Conservation (phyloP, 30 jellyfish, hydroid and myxozoan species). For the Turritopsis dohrnii region DNA sequence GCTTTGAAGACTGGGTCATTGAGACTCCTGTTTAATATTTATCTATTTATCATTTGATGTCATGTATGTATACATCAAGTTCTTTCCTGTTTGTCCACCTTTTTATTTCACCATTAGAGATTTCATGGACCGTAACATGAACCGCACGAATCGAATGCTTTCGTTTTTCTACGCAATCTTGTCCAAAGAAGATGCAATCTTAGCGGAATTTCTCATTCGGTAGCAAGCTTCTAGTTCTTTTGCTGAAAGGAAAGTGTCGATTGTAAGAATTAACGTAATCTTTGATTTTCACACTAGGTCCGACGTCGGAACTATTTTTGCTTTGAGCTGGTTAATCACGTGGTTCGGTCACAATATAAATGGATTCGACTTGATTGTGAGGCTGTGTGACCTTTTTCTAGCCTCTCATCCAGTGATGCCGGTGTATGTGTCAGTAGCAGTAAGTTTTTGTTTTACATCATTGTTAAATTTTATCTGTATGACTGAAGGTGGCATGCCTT, state of each 20-base stretch:
- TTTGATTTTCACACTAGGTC: slow-evolving; percentile 45
- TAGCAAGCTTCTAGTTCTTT: neutral
- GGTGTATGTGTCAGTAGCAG: slow-evolving; percentile 80
- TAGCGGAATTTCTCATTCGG: slow-evolving; percentile 61
- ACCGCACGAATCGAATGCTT: slow-evolving; percentile 71
- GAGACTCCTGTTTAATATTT: no score
- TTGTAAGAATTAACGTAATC: neutral
- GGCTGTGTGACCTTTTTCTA: slow-evolving; percentile 81
- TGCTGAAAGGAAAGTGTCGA: no score
- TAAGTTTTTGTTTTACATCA: slow-evolving; percentile 9
- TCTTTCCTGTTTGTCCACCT: neutral
- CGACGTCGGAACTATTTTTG: slow-evolving; percentile 91
- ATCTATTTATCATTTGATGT: neutral
- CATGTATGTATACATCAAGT: no score
- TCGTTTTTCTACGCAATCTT: slow-evolving; percentile 60
- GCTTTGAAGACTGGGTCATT: no score
- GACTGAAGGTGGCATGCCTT: no score
- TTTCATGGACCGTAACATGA: slow-evolving; percentile 87
- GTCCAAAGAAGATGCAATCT: slow-evolving; percentile 32
- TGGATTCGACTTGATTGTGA: slow-evolving; percentile 63
- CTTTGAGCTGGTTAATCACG: slow-evolving; percentile 95
- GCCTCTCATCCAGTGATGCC: slow-evolving; percentile 95
- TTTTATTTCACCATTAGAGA: slow-evolving; percentile 38
- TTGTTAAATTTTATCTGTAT: neutral
- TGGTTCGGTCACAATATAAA: slow-evolving; percentile 95